phyloP scores from a whole-genome alignment of 2,797 vertebrate genomes.

The Coilia nasus region DNA sequence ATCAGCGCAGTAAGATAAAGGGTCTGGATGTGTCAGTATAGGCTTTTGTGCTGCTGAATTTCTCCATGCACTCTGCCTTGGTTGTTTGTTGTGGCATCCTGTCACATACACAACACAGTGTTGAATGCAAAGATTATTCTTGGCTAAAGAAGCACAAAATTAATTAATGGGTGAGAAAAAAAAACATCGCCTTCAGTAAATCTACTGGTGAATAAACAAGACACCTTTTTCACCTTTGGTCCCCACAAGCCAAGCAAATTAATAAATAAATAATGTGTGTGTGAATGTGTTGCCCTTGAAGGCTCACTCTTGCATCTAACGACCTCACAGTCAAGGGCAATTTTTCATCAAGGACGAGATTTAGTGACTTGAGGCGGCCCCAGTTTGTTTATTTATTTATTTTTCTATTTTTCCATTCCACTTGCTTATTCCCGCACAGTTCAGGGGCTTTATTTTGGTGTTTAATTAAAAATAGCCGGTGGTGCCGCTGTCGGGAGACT shows the following conservation, averaged over 20 bases:
- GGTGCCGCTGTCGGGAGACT: conserved; percentile 19
- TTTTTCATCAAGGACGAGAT: conserved; percentile 38
- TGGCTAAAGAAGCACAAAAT: neutral
- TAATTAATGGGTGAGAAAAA: neutral
- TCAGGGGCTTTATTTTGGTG: conserved; percentile 43
- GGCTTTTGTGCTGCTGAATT: neutral
- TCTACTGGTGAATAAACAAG: neutral
- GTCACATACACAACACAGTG: neutral
- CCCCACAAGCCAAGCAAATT: neutral
- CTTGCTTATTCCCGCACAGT: conserved; percentile 27
- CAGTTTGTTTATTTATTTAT: neutral
- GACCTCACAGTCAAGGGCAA: conserved; percentile 40
- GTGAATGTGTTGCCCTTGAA: conserved; percentile 19
- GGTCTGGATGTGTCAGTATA: neutral
- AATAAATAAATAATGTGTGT: neutral
- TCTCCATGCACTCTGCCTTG: neutral
- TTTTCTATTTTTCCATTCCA: too few species aligned
- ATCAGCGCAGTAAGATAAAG: neutral
- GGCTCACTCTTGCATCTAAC: conserved; percentile 25
- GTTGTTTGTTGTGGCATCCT: neutral
- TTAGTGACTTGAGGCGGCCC: conserved; percentile 40
- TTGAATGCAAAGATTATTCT: neutral
- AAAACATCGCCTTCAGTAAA: neutral
- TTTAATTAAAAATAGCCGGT: conserved; percentile 54
- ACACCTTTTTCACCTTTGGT: conserved; percentile 9